Percentiles rank a stretch among this genome's conserved stretches.
Evolutionary conservation across 2,888 invertebrate genomes (phyloP).

Genomic region (Tipula helvola): DNA sequence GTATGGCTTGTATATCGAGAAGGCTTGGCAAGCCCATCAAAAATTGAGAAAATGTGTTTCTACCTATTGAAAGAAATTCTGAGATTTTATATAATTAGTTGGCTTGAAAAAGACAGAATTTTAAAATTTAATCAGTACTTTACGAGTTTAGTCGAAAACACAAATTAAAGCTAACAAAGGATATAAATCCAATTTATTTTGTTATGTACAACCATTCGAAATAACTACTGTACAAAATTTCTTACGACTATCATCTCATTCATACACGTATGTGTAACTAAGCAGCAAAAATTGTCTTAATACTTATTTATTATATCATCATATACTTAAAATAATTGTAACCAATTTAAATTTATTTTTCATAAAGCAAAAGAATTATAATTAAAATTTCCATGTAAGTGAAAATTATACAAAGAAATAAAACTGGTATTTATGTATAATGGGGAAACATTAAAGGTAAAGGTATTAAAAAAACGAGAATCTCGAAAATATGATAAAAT

Average conservation of each 20-base stretch:
- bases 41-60: no score
- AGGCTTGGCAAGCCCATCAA: no score
- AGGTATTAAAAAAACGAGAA: background rate
- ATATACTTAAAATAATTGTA: background rate
- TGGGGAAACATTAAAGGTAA: background rate
- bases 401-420: background rate
- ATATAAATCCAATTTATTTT: no score
- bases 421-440: background rate
- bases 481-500: background rate
- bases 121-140: no score
- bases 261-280: background rate
- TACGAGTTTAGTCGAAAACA: no score
- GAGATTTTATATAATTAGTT: no score
- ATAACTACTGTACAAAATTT: no score
- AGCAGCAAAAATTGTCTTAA: background rate
- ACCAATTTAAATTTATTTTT: background rate
- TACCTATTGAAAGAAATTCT: no score
- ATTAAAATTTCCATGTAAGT: background rate
- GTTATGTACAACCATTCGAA: no score
- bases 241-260: background rate
- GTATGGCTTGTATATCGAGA: no score
- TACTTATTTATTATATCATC: background rate
- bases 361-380: background rate
- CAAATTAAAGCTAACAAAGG: no score
- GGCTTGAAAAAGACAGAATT: no score